Evolutionary conservation across 2,888 invertebrate genomes (phyloP).

Genomic region (Pardosa pseudoannulata): DNA sequence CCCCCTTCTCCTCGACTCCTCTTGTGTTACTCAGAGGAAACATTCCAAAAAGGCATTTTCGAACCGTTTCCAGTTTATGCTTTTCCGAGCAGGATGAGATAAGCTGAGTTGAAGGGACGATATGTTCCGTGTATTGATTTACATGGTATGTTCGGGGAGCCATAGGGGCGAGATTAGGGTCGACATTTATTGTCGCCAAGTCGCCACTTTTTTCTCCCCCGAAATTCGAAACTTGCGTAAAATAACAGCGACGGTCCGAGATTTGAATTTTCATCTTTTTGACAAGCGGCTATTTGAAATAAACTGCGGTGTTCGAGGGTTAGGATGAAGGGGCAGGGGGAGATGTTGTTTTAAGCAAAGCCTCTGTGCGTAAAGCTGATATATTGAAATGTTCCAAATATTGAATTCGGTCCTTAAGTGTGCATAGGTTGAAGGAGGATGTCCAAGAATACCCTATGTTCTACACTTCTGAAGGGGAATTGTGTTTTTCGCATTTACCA

Average conservation of each 20-base stretch:
- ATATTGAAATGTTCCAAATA: no score
- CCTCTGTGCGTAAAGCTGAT: no score
- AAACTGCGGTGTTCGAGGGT: not conserved
- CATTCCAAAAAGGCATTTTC: not conserved
- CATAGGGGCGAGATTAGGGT: slow-evolving; percentile 34
- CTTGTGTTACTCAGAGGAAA: not conserved
- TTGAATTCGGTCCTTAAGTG: no score
- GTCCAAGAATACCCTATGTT: no score
- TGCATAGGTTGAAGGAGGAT: no score
- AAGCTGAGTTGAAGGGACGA: not conserved
- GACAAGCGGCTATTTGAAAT: not conserved
- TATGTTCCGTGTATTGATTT: slow-evolving; percentile 3
- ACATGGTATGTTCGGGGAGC: slow-evolving; percentile 32
- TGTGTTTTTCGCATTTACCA: no score
- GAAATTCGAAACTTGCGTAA: slow-evolving; percentile 49
- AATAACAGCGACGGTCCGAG: slow-evolving; percentile 38
- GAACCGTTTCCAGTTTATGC: slow-evolving; percentile 1
- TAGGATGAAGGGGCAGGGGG: not conserved
- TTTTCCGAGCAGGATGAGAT: not conserved
- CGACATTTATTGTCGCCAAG: slow-evolving; percentile 59
- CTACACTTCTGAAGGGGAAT: no score
- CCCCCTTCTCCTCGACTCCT: not conserved
- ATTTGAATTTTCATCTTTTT: slow-evolving; percentile 42
- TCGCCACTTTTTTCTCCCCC: slow-evolving; percentile 42
- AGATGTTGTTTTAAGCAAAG: not conserved